Percentiles rank a stretch among this genome's conserved stretches.
Conservation (phyloP, 2,797 vertebrate species). For the Xenentodon cancila region DNA sequence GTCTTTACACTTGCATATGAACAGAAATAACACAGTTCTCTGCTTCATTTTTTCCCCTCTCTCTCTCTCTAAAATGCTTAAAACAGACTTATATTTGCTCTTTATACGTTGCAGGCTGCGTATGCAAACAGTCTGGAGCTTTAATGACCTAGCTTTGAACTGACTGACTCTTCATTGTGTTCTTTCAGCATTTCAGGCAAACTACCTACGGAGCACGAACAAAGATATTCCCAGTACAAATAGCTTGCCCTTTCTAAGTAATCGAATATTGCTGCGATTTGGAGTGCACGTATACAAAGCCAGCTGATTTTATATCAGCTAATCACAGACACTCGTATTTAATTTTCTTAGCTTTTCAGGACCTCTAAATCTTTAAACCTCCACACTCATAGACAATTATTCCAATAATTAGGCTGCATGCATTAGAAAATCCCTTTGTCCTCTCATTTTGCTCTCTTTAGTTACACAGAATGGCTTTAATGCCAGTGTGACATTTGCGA, state of each 20-base stretch:
- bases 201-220: background rate
- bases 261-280: background rate
- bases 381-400: constrained; percentile 32
- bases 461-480: constrained; percentile 17
- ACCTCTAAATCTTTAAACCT: constrained; percentile 25
- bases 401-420: constrained; percentile 35
- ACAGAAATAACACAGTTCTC: constrained; percentile 27
- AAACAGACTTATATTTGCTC: constrained; percentile 32
- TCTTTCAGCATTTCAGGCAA: constrained; percentile 11
- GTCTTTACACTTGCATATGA: constrained; percentile 1
- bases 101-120: constrained; percentile 26
- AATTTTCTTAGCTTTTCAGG: constrained; percentile 40
- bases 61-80: constrained; percentile 13
- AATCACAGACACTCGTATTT: constrained; percentile 24
- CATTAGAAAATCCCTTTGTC: constrained; percentile 30
- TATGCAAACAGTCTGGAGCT: constrained; percentile 19
- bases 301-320: constrained; percentile 38
- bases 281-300: constrained; percentile 4
- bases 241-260: constrained; percentile 5
- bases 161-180: constrained; percentile 28
- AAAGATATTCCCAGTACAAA: constrained; percentile 27
- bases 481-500: constrained; percentile 26
- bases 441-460: constrained; percentile 6
- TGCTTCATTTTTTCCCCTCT: background rate
- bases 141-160: constrained; percentile 53